Evolutionary conservation across 2,888 invertebrate species (phyloP), one percentile per base, ranked within the genome.

Genomic region (Junonia oenone): DNA sequence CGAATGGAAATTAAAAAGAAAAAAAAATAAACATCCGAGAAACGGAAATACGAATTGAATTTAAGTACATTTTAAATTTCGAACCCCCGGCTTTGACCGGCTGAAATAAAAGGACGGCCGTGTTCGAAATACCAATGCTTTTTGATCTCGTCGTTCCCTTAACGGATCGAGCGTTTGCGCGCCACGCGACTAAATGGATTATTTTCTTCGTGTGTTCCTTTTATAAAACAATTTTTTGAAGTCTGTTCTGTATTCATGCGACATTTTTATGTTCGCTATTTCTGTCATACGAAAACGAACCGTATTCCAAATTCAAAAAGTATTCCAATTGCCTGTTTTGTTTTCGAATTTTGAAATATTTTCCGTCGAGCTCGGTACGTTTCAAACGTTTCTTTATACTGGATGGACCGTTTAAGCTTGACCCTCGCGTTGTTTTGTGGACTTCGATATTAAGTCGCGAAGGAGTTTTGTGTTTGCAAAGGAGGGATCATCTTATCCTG

Each of bases 141-240:
- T 88, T 88, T 88, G 83, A 88, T 89, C 84, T 83, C 74, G 71
- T 78, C 17, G 74, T 82, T 81, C 86, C 86, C 83, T 81, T 83
- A 83, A 75, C 81, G 78, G 81, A 72, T 65, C 75, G 79, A 73
- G 81, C 77, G 83, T 84, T 85, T 83, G 75, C 73, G 75, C 79
- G 80, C 78, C 83, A 80, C 77, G 84, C 81, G 83, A 86, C 85
- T 89, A 88, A 88, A 86, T 90, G 89, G 90, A 90, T 90, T 90
- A 90, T 90, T 86, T 87, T 86, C 86, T 84, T 85, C 76, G 75
- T 76, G 77, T 81, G 81, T 83, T 83, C 76, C 77, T 81, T 84
- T 87, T 84, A 81, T 69, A 73, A 78, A 79, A 78, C 73, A 75
- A 58, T 62, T 60, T 58, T 55, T 61, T 58, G 62, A 50, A 45